phyloP scores from a whole-genome alignment of 92 coral and sea anemone species.

The Siderastrea siderea region DNA sequence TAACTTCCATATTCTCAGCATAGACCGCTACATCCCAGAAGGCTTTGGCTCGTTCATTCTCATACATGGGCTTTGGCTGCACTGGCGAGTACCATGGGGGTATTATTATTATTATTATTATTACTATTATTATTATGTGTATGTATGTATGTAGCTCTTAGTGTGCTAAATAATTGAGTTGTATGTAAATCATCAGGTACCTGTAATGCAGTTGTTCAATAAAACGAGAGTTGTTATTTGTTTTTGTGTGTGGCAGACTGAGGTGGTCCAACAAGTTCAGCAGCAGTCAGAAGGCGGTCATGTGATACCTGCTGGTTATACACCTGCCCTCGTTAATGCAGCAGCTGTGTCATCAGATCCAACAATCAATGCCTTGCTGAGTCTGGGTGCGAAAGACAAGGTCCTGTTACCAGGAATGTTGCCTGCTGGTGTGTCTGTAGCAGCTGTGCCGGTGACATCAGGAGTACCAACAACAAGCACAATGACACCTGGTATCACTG shows the following conservation, averaged over 20 bases:
- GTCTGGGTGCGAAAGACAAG: constrained; percentile 93
- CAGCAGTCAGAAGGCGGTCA: constrained; percentile 54
- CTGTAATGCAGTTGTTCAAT: background rate
- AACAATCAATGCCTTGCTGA: constrained; percentile 94
- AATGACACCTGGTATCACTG: constrained; percentile 82
- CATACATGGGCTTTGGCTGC: too few relatives aligned
- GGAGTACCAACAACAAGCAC: constrained; percentile 69
- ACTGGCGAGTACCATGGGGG: too few relatives aligned
- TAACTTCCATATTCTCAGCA: too few relatives aligned
- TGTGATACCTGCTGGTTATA: constrained; percentile 34
- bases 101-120: too few relatives aligned
- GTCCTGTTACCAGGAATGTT: constrained; percentile 76
- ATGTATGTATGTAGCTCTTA: too few relatives aligned
- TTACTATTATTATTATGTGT: too few relatives aligned
- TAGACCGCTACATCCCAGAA: too few relatives aligned
- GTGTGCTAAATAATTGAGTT: too few relatives aligned
- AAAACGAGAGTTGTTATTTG: background rate
- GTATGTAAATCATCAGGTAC: too few relatives aligned
- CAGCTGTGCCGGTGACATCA: constrained; percentile 55
- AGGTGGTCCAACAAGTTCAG: constrained; percentile 75
- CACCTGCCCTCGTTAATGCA: constrained; percentile 62
- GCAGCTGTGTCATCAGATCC: constrained; percentile 92
- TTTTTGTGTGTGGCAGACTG: constrained; percentile 34
- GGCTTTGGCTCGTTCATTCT: too few relatives aligned
- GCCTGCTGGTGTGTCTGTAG: constrained; percentile 75